Evolutionary conservation across 1,140 invertebrate genomes (phyloP).

Genomic region (Musca vetustissima): DNA sequence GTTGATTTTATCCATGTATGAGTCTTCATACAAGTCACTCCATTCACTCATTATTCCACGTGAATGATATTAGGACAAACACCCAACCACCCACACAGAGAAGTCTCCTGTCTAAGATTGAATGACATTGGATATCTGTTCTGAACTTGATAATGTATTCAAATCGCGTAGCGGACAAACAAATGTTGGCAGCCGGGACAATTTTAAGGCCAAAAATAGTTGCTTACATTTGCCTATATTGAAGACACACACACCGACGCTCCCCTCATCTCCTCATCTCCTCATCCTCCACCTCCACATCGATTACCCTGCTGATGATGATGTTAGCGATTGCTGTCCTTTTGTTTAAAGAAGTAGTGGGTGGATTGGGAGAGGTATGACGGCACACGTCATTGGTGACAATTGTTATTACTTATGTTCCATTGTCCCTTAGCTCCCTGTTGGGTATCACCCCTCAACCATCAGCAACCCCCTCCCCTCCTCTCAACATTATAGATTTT

Average conservation of each 20-base stretch:
- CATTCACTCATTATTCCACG: too few species aligned
- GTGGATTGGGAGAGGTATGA: neutral
- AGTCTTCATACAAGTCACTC: too few species aligned
- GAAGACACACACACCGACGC: too few species aligned
- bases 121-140: too few species aligned
- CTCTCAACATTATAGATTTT: neutral
- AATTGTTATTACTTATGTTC: slow-evolving; percentile 12
- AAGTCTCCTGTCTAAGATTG: too few species aligned
- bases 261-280: too few species aligned
- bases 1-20: too few species aligned
- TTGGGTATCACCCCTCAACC: neutral
- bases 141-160: slow-evolving; percentile 6
- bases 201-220: slow-evolving; percentile 5
- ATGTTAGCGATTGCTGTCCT: neutral
- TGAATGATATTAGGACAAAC: too few species aligned
- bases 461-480: neutral
- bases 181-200: neutral
- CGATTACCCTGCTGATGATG: neutral
- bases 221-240: slow-evolving; percentile 14
- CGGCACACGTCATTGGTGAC: neutral
- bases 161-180: neutral
- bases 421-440: neutral
- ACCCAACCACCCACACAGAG: too few species aligned
- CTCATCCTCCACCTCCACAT: too few species aligned
- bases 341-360: neutral